Evolutionary conservation across 2,797 vertebrate genomes (phyloP).

Genomic region (Iguana delicatissima): DNA sequence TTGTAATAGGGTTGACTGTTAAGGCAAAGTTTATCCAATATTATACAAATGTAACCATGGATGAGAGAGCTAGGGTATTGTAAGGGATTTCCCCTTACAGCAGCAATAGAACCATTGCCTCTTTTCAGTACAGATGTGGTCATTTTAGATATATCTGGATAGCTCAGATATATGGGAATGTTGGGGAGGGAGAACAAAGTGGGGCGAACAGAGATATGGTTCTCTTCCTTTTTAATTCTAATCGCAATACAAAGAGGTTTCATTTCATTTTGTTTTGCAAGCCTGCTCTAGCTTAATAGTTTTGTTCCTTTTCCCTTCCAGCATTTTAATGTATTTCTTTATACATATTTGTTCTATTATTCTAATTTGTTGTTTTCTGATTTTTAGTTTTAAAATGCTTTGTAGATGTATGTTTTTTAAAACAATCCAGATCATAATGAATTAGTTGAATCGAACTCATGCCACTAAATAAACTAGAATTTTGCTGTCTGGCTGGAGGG

Average conservation of each 20-base stretch:
- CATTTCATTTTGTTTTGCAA: conserved; percentile 2
- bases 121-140: not conserved
- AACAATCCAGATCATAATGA: not conserved
- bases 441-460: not conserved
- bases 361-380: not conserved
- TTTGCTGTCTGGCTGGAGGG: not conserved
- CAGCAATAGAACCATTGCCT: not conserved
- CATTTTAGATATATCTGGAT: not conserved
- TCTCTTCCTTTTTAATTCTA: not conserved
- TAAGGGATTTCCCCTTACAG: not conserved
- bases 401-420: not conserved
- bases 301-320: conserved; percentile 12
- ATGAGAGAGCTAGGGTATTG: not conserved
- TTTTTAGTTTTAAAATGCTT: conserved; percentile 19
- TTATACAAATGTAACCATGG: not conserved
- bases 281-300: not conserved
- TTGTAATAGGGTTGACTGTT: not conserved
- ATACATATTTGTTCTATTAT: not conserved
- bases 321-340: not conserved
- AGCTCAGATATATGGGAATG: not conserved
- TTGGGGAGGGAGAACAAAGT: conserved; percentile 8
- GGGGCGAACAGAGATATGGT: not conserved
- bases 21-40: not conserved
- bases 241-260: not conserved
- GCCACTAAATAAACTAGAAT: not conserved